These are phyloP conservation scores for Cygnus olor DNA, from an alignment of 2,797 vertebrate genomes.

Conservation along the genomic window DNA sequence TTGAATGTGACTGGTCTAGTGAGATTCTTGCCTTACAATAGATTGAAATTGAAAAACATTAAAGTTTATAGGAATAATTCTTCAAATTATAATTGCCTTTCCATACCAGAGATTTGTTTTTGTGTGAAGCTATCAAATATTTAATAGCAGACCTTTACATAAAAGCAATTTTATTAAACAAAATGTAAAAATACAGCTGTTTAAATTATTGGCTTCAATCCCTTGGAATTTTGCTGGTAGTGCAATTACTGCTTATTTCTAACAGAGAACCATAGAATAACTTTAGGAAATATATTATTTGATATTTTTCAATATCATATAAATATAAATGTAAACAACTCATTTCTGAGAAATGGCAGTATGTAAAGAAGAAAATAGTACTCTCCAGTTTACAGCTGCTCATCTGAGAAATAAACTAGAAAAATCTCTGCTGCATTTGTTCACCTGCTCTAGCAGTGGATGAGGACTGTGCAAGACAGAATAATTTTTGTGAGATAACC, in stretches of 20 bases:
- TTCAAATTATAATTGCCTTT: constrained; percentile 69
- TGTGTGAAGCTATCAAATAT: constrained; percentile 48
- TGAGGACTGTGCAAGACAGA: neutral
- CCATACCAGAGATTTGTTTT: constrained; percentile 29
- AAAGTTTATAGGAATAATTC: constrained; percentile 66
- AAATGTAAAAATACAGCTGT: constrained; percentile 51
- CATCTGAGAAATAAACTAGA: neutral
- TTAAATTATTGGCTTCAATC: constrained; percentile 18
- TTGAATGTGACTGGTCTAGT: neutral
- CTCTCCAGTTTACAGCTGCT: neutral
- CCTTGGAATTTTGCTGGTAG: neutral
- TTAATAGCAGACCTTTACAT: constrained; percentile 62
- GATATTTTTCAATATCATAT: constrained; percentile 28
- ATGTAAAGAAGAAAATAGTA: neutral
- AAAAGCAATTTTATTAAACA: constrained; percentile 64
- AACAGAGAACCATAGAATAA: constrained; percentile 5
- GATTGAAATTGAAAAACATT: constrained; percentile 65
- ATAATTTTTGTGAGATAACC: neutral
- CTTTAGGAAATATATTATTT: constrained; percentile 13
- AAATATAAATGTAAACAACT: constrained; percentile 57
- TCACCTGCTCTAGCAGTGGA: neutral
- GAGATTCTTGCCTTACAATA: constrained; percentile 46
- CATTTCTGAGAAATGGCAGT: neutral
- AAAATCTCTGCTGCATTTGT: neutral
- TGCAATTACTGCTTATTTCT: constrained; percentile 38